A percentile compares a stretch with the other conserved stretches of the same genome.
phyloP scores from a whole-genome alignment of 1,140 invertebrate species.

The Amyelois transitella region DNA sequence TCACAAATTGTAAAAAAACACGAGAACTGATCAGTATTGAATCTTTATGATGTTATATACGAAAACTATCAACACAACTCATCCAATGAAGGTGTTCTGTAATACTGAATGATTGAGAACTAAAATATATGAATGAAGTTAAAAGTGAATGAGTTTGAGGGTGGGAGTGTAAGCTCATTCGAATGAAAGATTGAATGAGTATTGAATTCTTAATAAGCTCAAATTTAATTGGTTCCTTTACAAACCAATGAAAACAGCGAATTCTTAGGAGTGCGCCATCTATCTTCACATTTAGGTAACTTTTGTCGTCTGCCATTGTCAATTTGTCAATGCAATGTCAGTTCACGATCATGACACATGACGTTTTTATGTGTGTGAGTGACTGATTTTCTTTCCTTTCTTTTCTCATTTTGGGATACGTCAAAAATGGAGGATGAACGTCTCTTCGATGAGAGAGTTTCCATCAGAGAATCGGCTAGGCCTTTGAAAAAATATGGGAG shows the following conservation, averaged over 20 bases:
- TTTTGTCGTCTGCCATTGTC: background rate
- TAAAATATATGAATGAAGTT: constrained; percentile 16
- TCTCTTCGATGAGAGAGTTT: constrained; percentile 88
- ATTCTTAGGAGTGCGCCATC: background rate
- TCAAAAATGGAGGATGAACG: constrained; percentile 80
- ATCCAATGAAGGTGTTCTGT: constrained; percentile 7
- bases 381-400: background rate
- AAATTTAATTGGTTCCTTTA: background rate
- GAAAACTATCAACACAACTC: background rate
- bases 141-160: background rate
- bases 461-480: constrained; percentile 87
- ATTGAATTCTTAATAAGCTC: background rate
- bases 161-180: constrained; percentile 10
- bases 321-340: background rate
- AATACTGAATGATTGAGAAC: constrained; percentile 42
- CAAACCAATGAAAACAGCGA: background rate
- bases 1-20: background rate
- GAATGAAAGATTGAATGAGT: background rate
- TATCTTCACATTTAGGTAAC: background rate
- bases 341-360: no score
- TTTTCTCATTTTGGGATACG: constrained; percentile 22
- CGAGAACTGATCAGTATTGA: background rate
- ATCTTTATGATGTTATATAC: background rate
- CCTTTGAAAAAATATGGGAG: constrained; percentile 92
- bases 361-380: no score